These are phyloP conservation scores for Phortica okadai DNA, from an alignment of 2,888 invertebrate species.

Conservation along the genomic window DNA sequence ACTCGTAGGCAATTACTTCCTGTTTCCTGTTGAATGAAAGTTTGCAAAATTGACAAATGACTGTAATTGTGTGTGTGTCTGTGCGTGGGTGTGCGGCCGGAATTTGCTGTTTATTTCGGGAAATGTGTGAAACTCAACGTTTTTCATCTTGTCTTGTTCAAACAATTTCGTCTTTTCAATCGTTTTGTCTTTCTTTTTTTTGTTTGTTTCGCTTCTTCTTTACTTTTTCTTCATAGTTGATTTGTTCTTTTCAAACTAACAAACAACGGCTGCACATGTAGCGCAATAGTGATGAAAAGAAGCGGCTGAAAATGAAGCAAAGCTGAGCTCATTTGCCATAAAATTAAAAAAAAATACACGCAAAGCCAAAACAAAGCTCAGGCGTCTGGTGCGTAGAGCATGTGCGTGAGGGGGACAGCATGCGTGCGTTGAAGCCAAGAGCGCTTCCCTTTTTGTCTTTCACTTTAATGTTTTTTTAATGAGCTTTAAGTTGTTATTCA, in stretches of 20 bases:
- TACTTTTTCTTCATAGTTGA: neutral
- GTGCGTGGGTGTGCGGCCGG: constrained; percentile 43
- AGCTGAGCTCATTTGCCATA: neutral
- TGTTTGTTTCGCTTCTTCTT: neutral
- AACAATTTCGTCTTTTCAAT: constrained; percentile 43
- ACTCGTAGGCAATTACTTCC: constrained; percentile 67
- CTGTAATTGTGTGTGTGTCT: constrained; percentile 48
- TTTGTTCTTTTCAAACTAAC: neutral
- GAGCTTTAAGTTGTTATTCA: constrained; percentile 47
- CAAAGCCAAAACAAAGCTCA: neutral
- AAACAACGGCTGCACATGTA: neutral
- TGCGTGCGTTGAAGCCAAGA: neutral
- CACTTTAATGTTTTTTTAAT: constrained; percentile 70
- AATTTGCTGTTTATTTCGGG: constrained; percentile 60
- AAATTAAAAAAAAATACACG: neutral
- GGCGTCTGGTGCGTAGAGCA: neutral
- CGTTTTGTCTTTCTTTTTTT: neutral
- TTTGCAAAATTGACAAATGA: constrained; percentile 67
- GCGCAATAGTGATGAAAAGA: neutral
- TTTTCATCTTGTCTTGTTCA: constrained; percentile 52
- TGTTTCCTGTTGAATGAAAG: constrained; percentile 66
- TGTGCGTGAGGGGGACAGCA: neutral
- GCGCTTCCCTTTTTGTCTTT: neutral
- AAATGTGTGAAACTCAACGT: constrained; percentile 64
- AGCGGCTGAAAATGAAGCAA: neutral